Base-by-base conservation (phyloP, 2,888 invertebrate genomes). In the Tetropium fuscum region DNA sequence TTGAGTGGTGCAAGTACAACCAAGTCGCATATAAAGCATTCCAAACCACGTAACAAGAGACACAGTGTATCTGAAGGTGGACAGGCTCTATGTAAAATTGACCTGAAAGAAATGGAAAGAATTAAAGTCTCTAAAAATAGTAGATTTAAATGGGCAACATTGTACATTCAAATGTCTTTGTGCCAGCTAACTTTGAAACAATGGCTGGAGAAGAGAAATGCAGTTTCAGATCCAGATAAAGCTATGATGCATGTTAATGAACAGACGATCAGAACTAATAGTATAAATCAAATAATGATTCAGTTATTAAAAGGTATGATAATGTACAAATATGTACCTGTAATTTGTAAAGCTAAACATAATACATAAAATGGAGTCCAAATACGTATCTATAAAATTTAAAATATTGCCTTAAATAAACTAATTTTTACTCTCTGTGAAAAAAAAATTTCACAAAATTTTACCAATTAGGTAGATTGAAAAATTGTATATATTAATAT, bases 111-210 rank as follows among this genome's bases (percentile, higher is more conserved):
- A 51, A 72, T 78, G 8, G 59, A 71, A 53, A 67, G 64, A 53
- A 71, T 75, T 6, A 44, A 44, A 27, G 5, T 27, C 51, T 19
- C 22, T 70, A 71, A 66, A 15, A 70, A 63, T 36, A 53, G 64
- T 7, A 69, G 85, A 66, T 77, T 86, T 25, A 86, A 87, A 73
- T 89, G 88, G 85, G 89, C 90, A 0, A 90, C 89, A 1, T 78
- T 94, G 20, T 93, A 89, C 75, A 93, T 94, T 58, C 94, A 94
- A 81, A 94, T 94, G 94, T 87, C 92, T 30, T 84, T 90, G 47
- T 94, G 94, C 76, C 88, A 91, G 71, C 85, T 87, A 66, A 94
- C 93, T 0, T 81, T 94, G 41, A 87, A 89, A 59, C 87, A 90
- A 49, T 94, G 93, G 93, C 74, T 94, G 20, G 87, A 88, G 53